These are phyloP conservation scores for Drosophila mercatorum DNA, from an alignment of 2,888 invertebrate genomes.

Conservation along the genomic window DNA sequence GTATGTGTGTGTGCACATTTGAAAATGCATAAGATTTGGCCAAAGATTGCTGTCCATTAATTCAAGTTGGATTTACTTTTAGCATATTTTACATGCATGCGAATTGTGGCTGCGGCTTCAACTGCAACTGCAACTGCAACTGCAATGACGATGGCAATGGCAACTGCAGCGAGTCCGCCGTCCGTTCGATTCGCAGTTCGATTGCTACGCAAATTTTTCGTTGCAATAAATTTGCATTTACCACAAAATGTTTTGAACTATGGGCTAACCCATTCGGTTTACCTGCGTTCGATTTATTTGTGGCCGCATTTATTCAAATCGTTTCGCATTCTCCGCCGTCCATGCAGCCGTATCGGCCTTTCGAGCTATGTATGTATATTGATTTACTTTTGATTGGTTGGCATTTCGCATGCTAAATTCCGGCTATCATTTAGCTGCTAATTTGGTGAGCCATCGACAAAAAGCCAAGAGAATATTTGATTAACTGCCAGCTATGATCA, in stretches of 20 bases:
- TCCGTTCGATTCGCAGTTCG: conserved; percentile 55
- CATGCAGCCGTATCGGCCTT: not conserved
- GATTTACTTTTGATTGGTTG: conserved; percentile 71
- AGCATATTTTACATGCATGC: conserved; percentile 80
- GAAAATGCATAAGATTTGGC: conserved; percentile 79
- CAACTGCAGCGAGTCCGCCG: conserved; percentile 21
- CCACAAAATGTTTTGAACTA: conserved; percentile 78
- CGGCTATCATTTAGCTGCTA: conserved; percentile 62
- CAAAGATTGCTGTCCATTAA: conserved; percentile 81
- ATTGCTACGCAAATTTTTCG: conserved; percentile 69
- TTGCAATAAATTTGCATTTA: conserved; percentile 79
- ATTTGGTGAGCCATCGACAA: conserved; percentile 30
- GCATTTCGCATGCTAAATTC: conserved; percentile 51
- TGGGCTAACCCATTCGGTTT: conserved; percentile 57
- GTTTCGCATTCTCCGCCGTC: conserved; percentile 9
- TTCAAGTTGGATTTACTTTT: conserved; percentile 80
- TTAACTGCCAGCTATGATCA: not conserved
- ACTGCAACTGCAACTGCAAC: conserved; percentile 18
- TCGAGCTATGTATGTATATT: conserved; percentile 38
- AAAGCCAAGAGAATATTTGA: conserved; percentile 3
- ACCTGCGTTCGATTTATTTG: conserved; percentile 70
- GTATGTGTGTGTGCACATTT: conserved; percentile 54
- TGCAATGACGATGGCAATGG: conserved; percentile 1
- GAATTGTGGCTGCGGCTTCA: conserved; percentile 51
- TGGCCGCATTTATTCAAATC: conserved; percentile 73